Conservation (phyloP, 2,797 vertebrate genomes). For the Pangasius macronema region DNA sequence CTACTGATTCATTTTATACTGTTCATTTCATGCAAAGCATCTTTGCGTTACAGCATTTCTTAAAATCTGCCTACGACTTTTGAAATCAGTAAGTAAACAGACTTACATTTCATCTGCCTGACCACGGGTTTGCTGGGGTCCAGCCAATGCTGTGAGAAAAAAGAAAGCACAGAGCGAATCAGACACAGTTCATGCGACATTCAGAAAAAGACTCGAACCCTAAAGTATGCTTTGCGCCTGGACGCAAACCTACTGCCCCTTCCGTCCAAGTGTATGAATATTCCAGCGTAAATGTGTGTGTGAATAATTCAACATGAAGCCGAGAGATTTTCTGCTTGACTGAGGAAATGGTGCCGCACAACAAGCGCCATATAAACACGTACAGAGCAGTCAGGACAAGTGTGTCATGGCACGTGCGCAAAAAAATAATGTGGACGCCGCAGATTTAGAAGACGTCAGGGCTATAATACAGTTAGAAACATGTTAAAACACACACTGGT, state of each 20-base stretch:
- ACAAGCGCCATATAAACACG: slow-evolving; percentile 18
- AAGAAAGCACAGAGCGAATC: slow-evolving; percentile 10
- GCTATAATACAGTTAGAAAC: too few relatives aligned
- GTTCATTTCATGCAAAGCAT: not conserved
- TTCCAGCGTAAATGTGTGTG: slow-evolving; percentile 39
- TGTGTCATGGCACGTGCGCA: not conserved
- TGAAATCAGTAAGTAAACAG: slow-evolving; percentile 24
- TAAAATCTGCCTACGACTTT: not conserved
- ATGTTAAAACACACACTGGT: too few relatives aligned
- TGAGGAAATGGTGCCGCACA: slow-evolving; percentile 38
- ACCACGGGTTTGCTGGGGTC: slow-evolving; percentile 92
- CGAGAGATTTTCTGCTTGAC: slow-evolving; percentile 46
- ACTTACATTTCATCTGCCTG: slow-evolving; percentile 99
- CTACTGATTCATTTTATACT: not conserved
- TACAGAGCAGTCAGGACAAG: slow-evolving; percentile 45
- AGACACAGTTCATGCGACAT: slow-evolving; percentile 6
- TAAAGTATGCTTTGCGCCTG: not conserved
- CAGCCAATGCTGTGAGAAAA: slow-evolving; percentile 88
- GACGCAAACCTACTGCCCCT: not conserved
- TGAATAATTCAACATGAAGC: slow-evolving; percentile 46
- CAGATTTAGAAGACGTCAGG: not conserved
- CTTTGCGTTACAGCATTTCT: not conserved
- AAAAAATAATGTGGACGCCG: not conserved
- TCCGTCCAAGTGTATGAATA: slow-evolving; percentile 1
- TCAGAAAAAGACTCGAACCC: not conserved